A percentile compares a stretch with the other conserved stretches of the same genome.
Evolutionary conservation across 2,888 invertebrate genomes (phyloP).

Genomic region (Nomada ruficornis): DNA sequence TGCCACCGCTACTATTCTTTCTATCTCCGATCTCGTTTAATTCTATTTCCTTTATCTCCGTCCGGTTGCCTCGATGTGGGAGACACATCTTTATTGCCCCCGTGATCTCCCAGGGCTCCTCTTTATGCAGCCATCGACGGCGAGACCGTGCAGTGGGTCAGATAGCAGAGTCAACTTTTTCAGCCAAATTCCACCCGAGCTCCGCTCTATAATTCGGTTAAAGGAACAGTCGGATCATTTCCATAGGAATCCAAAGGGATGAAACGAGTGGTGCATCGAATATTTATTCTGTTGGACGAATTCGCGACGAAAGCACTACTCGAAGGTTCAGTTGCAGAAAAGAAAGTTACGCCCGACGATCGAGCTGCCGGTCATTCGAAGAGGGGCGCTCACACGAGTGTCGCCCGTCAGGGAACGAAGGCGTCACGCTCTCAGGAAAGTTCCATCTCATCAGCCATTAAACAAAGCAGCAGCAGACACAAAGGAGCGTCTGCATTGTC

Average conservation of each 20-base stretch:
- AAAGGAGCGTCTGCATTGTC: constrained; percentile 79
- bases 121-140: too few species aligned
- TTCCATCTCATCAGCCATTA: constrained; percentile 83
- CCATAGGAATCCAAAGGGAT: not conserved
- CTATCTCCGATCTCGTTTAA: constrained; percentile 16
- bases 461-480: constrained; percentile 79
- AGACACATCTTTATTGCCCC: too few species aligned
- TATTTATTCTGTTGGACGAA: too few species aligned
- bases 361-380: constrained; percentile 56
- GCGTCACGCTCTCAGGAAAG: constrained; percentile 67
- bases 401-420: constrained; percentile 44
- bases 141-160: too few species aligned
- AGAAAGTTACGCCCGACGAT: not conserved
- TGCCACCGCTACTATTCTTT: not conserved
- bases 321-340: not conserved
- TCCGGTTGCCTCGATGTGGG: not conserved
- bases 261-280: too few species aligned
- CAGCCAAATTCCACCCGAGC: too few species aligned
- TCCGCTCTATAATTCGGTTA: too few species aligned
- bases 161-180: too few species aligned
- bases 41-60: constrained; percentile 51
- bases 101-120: too few species aligned
- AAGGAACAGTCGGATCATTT: not conserved
- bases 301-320: too few species aligned
- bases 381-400: constrained; percentile 17